phyloP scores from a whole-genome alignment of 1,140 invertebrate species.

The Sogatella furcifera region DNA sequence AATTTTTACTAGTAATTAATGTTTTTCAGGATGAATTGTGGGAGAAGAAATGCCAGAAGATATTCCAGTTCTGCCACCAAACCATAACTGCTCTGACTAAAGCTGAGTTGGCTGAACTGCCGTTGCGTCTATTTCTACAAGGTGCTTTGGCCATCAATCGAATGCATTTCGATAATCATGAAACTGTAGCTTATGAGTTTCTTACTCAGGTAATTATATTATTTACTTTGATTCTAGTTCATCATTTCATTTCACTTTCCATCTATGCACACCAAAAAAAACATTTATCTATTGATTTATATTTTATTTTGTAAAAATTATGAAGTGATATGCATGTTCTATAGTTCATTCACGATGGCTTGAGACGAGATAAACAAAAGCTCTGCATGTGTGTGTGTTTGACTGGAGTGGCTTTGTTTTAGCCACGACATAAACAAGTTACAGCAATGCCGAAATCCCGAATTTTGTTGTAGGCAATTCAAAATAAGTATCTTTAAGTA shows the following conservation, averaged over 20 bases:
- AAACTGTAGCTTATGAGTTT: constrained; percentile 96
- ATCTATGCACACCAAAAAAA: too few species aligned
- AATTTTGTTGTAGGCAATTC: too few species aligned
- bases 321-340: too few species aligned
- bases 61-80: constrained; percentile 95
- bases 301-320: too few species aligned
- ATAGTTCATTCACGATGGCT: too few species aligned
- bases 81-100: constrained; percentile 90
- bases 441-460: too few species aligned
- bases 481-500: too few species aligned
- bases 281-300: not conserved
- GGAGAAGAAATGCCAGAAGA: constrained; percentile 97
- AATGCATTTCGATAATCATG: constrained; percentile 88
- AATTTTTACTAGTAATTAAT: too few species aligned
- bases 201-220: constrained; percentile 66
- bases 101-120: constrained; percentile 85
- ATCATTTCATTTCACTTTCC: not conserved
- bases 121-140: constrained; percentile 86
- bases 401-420: too few species aligned
- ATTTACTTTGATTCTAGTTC: not conserved
- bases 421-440: too few species aligned
- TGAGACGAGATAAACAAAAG: too few species aligned
- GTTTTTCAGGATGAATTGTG: constrained; percentile 79
- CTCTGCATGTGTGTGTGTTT: too few species aligned
- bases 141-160: constrained; percentile 87